These are phyloP conservation scores for Scortum barcoo DNA, from an alignment of 2,113 vertebrate genomes.

Conservation along the genomic window DNA sequence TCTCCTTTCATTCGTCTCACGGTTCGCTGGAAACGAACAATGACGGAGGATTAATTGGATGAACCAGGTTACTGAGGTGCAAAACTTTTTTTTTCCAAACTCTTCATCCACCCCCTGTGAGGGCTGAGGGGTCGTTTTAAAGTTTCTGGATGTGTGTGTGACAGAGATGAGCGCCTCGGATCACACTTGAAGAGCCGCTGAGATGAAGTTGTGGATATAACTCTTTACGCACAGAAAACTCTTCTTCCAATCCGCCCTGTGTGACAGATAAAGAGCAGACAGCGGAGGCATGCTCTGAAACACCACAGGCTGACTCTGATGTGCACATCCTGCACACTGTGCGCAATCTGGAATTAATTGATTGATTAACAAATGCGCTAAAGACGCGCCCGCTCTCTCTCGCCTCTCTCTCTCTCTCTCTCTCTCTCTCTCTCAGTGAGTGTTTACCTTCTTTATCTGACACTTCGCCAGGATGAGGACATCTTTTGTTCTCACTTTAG, in stretches of 20 bases:
- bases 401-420: conserved; percentile 44
- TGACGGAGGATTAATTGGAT: conserved; percentile 8
- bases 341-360: conserved; percentile 60
- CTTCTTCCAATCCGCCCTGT: not conserved
- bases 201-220: conserved; percentile 57
- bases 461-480: conserved; percentile 65
- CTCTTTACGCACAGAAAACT: conserved; percentile 21
- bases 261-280: not conserved
- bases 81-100: conserved; percentile 17
- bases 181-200: conserved; percentile 10
- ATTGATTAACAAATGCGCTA: conserved; percentile 55
- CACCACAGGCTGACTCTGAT: not conserved
- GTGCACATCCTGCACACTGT: conserved; percentile 9
- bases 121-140: not conserved
- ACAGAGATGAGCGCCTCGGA: conserved; percentile 25
- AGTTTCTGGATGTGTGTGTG: conserved; percentile 7
- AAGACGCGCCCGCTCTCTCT: conserved; percentile 50
- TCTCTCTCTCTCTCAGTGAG: not conserved
- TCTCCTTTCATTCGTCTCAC: not conserved
- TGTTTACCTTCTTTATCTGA: conserved; percentile 1
- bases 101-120: not conserved
- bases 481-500: conserved; percentile 79
- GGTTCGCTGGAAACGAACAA: not conserved
- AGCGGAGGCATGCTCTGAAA: conserved; percentile 50
- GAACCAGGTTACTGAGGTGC: not conserved